Evolutionary conservation across 53 echinoderm and acorn worm species (phyloP).

Genomic region (Crossaster papposus): DNA sequence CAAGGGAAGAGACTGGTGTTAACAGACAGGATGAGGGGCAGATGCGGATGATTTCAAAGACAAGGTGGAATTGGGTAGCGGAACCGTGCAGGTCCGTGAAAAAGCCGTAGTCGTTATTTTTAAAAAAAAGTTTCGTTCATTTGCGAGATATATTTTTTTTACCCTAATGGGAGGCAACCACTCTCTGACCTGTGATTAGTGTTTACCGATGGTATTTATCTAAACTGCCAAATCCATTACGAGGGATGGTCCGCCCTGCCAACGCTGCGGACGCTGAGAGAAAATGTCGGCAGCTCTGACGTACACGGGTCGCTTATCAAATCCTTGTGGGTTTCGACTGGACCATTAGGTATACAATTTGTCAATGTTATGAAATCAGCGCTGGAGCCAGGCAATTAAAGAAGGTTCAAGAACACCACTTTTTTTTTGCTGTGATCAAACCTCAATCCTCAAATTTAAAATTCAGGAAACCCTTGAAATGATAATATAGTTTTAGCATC

Average conservation of each 20-base stretch:
- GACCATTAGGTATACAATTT: not conserved
- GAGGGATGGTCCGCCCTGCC: not conserved
- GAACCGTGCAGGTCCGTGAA: not conserved
- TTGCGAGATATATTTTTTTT: constrained; percentile 5
- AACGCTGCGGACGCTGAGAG: not conserved
- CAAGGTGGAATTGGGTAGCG: not conserved
- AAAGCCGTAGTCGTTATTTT: constrained; percentile 1
- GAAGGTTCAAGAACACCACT: too few relatives aligned
- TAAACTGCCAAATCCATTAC: not conserved
- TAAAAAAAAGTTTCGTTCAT: not conserved
- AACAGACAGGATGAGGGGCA: constrained; percentile 33
- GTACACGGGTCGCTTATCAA: not conserved
- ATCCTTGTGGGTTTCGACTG: not conserved
- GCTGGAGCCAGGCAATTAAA: too few relatives aligned
- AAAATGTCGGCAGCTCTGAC: not conserved
- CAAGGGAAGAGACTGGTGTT: constrained; percentile 35
- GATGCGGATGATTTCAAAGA: constrained; percentile 29
- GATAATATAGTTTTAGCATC: too few relatives aligned
- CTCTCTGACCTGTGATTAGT: constrained; percentile 7
- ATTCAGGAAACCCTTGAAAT: too few relatives aligned
- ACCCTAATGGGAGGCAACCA: constrained; percentile 37
- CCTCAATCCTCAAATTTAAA: too few relatives aligned
- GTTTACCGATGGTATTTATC: constrained; percentile 19
- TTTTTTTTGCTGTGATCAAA: too few relatives aligned
- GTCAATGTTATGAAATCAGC: constrained; percentile 8